Conservation (phyloP, 2,113 vertebrate species). For the Eubucco bourcierii region DNA sequence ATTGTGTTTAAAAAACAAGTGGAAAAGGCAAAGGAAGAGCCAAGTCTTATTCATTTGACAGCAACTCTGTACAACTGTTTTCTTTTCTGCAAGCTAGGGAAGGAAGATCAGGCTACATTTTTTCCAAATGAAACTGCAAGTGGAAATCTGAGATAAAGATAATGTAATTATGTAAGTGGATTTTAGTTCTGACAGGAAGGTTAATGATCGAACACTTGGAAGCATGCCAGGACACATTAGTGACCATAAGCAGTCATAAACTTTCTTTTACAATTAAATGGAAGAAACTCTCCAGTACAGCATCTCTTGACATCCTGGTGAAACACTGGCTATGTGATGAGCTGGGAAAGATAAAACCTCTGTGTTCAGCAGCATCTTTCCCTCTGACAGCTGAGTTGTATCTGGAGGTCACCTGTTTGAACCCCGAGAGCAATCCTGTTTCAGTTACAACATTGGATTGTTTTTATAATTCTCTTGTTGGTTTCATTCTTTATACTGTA, state of each 20-base stretch:
- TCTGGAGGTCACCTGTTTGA: not conserved
- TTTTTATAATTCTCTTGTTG: not conserved
- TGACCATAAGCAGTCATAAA: constrained; percentile 32
- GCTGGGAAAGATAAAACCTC: not conserved
- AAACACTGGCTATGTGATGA: not conserved
- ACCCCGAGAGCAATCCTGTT: not conserved
- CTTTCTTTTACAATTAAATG: not conserved
- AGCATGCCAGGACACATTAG: constrained; percentile 44
- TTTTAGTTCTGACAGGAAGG: constrained; percentile 47
- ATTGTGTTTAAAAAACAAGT: not conserved
- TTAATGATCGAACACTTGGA: constrained; percentile 52
- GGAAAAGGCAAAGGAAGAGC: not conserved
- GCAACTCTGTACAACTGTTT: not conserved
- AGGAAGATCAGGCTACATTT: not conserved
- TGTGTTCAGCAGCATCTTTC: not conserved
- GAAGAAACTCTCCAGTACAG: not conserved
- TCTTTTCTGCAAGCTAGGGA: not conserved
- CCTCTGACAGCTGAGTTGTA: not conserved
- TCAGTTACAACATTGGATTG: not conserved
- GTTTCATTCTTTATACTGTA: not conserved
- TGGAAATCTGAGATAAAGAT: constrained; percentile 58
- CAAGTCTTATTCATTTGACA: not conserved
- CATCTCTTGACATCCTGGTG: not conserved
- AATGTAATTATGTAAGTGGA: constrained; percentile 44
- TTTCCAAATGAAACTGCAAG: constrained; percentile 19